Conservation (phyloP, 2,888 invertebrate genomes). For the Drosophila greeni region DNA sequence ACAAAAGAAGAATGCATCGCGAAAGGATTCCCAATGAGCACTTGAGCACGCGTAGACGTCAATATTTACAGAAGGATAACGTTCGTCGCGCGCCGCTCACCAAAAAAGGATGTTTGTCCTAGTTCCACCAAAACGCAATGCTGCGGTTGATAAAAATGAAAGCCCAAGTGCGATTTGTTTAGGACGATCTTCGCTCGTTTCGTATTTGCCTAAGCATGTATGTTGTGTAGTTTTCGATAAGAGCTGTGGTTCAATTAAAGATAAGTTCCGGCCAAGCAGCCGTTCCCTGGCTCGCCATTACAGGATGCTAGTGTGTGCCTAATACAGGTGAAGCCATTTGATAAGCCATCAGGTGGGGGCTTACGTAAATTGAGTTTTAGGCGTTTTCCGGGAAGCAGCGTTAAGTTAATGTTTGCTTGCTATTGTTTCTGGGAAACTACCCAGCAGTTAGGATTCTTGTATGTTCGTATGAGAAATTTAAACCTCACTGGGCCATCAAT, state of each 20-base stretch:
- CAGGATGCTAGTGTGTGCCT: conserved; percentile 59
- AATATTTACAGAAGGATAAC: conserved; percentile 71
- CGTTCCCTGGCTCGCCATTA: conserved; percentile 36
- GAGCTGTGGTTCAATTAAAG: conserved; percentile 59
- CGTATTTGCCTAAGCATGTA: conserved; percentile 30
- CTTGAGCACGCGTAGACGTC: conserved; percentile 66
- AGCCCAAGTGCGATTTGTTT: conserved; percentile 57
- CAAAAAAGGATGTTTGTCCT: conserved; percentile 68
- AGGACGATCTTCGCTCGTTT: conserved; percentile 42
- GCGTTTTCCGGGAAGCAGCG: conserved; percentile 69
- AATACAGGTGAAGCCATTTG: conserved; percentile 58
- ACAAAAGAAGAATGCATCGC: conserved; percentile 18
- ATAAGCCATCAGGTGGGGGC: conserved; percentile 45
- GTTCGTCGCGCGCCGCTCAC: conserved; percentile 48
- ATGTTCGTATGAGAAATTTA: neutral
- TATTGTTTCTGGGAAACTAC: conserved; percentile 69
- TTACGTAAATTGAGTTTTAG: conserved; percentile 50
- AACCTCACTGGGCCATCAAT: neutral
- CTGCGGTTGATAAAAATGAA: conserved; percentile 65
- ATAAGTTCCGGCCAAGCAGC: conserved; percentile 56
- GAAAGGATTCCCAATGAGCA: conserved; percentile 59
- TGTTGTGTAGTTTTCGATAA: conserved; percentile 66
- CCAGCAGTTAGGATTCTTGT: neutral
- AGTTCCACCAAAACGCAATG: conserved; percentile 53
- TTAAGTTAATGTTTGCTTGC: conserved; percentile 65